These are phyloP conservation scores for Poicephalus gulielmi DNA, from an alignment of 2,113 vertebrate species.

Conservation along the genomic window DNA sequence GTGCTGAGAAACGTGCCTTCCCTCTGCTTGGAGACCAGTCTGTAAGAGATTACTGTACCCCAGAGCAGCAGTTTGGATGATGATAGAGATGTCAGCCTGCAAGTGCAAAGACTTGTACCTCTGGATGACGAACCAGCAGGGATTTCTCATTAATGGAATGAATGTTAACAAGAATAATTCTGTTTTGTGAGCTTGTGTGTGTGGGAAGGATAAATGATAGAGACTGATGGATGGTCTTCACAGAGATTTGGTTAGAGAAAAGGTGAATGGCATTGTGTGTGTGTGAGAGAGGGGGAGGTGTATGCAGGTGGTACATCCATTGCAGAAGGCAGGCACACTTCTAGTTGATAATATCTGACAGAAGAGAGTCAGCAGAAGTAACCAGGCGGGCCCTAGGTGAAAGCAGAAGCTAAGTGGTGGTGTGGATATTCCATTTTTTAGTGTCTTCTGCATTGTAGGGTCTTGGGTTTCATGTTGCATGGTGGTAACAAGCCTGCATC, in stretches of 20 bases:
- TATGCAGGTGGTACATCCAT: neutral
- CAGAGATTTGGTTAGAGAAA: conserved; percentile 44
- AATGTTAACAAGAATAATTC: conserved; percentile 64
- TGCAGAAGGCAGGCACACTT: neutral
- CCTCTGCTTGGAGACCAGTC: conserved; percentile 22
- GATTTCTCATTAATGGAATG: conserved; percentile 63
- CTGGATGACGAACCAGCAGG: conserved; percentile 49
- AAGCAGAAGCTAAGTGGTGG: neutral
- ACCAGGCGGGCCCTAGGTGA: neutral
- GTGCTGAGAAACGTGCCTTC: neutral
- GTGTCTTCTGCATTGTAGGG: neutral
- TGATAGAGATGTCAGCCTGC: conserved; percentile 48
- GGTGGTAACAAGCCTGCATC: neutral
- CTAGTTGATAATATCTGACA: neutral
- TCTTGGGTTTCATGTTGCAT: neutral
- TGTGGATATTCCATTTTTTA: neutral
- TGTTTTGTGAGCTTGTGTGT: conserved; percentile 30
- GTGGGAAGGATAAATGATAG: conserved; percentile 25
- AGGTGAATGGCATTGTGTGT: neutral
- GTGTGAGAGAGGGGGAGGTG: neutral
- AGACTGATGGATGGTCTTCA: conserved; percentile 46
- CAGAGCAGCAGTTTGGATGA: conserved; percentile 16
- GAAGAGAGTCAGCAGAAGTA: neutral
- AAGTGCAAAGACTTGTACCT: conserved; percentile 20
- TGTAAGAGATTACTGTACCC: conserved; percentile 13